Evolutionary conservation across 2,797 vertebrate genomes (phyloP).

Genomic region (Hapalemur alaotrensis): DNA sequence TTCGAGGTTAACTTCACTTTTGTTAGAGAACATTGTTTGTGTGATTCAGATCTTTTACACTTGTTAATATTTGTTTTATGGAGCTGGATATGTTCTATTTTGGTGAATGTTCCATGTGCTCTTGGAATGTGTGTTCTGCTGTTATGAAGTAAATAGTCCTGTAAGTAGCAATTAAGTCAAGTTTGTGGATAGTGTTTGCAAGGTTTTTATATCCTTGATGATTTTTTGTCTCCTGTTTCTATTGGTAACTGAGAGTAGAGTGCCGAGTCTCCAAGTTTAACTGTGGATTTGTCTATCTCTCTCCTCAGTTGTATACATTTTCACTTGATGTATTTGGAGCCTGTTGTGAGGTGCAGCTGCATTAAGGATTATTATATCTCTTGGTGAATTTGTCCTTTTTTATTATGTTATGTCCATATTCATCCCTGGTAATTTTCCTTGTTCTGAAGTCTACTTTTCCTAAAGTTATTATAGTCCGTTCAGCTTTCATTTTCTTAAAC

Average conservation of each 20-base stretch:
- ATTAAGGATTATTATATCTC: not conserved
- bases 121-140: not conserved
- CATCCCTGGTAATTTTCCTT: not conserved
- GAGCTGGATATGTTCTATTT: not conserved
- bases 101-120: not conserved
- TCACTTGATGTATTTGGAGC: not conserved
- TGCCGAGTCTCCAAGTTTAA: not conserved
- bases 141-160: not conserved
- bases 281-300: not conserved
- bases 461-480: not conserved
- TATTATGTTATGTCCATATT: not conserved
- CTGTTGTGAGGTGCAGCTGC: not conserved
- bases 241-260: not conserved
- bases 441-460: not conserved
- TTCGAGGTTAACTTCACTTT: not conserved
- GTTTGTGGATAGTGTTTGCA: not conserved
- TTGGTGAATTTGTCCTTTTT: not conserved
- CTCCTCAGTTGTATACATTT: no score
- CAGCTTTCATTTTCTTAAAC: not conserved
- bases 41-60: not conserved
- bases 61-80: not conserved
- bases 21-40: not conserved
- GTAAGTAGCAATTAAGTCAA: not conserved
- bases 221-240: not conserved
- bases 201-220: not conserved